Percentiles rank a stretch among this genome's conserved stretches.
Conservation (phyloP, 2,888 invertebrate species). For the Drosophila mercatorum region DNA sequence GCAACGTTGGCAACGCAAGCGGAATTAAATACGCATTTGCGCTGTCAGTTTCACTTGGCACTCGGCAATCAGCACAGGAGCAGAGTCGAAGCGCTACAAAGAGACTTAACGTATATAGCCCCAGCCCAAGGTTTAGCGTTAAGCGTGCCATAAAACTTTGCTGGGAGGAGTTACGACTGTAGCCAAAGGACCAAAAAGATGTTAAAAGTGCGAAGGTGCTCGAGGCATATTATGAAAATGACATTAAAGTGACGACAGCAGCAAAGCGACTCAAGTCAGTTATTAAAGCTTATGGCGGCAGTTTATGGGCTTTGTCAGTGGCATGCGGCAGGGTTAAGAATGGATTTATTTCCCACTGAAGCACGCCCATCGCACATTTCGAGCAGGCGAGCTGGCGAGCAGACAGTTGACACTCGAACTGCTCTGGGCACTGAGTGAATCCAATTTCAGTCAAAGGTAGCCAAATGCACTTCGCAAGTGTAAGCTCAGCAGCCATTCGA, state of each 20-base stretch:
- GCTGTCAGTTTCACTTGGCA: conserved; percentile 59
- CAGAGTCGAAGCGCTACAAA: conserved; percentile 32
- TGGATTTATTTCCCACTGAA: conserved; percentile 31
- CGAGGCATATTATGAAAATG: conserved; percentile 71
- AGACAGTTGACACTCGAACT: conserved; percentile 18
- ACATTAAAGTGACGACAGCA: conserved; percentile 65
- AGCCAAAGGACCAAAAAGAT: conserved; percentile 39
- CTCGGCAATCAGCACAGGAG: conserved; percentile 29
- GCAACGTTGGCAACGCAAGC: conserved; percentile 45
- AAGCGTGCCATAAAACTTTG: conserved; percentile 65
- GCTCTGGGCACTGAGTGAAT: conserved; percentile 12
- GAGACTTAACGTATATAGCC: conserved; percentile 34
- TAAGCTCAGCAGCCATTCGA: not conserved
- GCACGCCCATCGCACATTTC: conserved; percentile 14
- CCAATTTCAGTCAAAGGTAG: conserved; percentile 22
- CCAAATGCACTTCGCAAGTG: conserved; percentile 9
- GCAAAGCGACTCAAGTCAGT: conserved; percentile 44
- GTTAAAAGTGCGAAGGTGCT: conserved; percentile 74
- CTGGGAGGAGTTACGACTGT: conserved; percentile 28
- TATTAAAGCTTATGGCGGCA: conserved; percentile 64
- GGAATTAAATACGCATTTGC: conserved; percentile 77
- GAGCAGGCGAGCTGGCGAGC: not conserved
- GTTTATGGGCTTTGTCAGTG: conserved; percentile 45
- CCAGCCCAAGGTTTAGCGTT: conserved; percentile 30
- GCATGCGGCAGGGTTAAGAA: conserved; percentile 22